A percentile compares a stretch with the other conserved stretches of the same genome.
These are phyloP conservation scores for Myanophis thanlyinensis DNA, from an alignment of 2,113 vertebrate species.

Conservation along the genomic window DNA sequence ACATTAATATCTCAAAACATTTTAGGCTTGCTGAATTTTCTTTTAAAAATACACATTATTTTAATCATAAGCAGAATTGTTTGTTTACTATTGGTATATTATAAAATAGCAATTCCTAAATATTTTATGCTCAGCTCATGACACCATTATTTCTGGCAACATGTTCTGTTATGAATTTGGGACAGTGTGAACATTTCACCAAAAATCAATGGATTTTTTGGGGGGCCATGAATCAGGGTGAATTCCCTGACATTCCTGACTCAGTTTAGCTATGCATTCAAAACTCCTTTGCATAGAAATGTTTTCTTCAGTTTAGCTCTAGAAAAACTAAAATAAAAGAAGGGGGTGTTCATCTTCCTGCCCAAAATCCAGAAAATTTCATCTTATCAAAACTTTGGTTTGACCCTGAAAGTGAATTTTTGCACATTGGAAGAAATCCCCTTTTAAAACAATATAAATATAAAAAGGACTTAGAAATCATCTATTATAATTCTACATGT, in stretches of 20 bases:
- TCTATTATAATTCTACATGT: background rate
- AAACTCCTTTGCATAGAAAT: background rate
- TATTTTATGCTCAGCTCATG: background rate
- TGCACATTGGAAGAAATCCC: background rate
- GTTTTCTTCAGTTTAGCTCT: background rate
- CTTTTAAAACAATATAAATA: background rate
- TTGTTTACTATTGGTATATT: background rate
- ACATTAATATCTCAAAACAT: background rate
- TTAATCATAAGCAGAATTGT: background rate
- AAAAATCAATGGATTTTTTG: background rate
- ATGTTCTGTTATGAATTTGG: background rate
- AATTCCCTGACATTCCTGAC: background rate
- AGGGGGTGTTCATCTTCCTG: background rate
- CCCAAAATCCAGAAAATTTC: background rate
- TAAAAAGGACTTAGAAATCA: background rate
- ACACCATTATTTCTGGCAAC: background rate
- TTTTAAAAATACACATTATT: background rate
- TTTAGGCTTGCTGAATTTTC: background rate
- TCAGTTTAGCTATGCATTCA: background rate
- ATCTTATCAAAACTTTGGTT: background rate
- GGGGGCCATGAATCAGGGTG: background rate
- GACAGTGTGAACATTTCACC: background rate
- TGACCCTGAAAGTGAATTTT: background rate
- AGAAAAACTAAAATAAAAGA: background rate
- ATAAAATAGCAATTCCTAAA: background rate